Base-by-base conservation (phyloP, 2,888 invertebrate species). In the Pogonocherus hispidulus region DNA sequence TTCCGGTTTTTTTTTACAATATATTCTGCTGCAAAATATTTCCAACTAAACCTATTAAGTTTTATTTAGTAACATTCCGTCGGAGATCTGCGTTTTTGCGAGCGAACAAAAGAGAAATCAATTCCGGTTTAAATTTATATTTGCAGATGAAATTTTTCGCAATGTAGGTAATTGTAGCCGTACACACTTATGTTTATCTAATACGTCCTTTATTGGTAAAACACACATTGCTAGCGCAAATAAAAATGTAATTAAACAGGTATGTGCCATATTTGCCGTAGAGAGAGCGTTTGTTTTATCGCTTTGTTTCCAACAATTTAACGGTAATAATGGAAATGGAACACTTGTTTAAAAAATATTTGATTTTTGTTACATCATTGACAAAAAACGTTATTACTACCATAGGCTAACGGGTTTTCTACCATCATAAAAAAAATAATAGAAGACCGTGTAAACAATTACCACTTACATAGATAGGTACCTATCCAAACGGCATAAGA, bases 141-240 rank as follows among this genome's bases (percentile, higher is more conserved):
- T 41, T 14, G 4, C n/a, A 41, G 41, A 14, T n/a, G 41, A 14
- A 41, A 3, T 41, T 41, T 32, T 41, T 41, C 41, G 14, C 41
- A 41, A 41, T 41, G n/a, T 2, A 41, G n/a, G 9, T 41, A 14
- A 32, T 32, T 14, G 41, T 41, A n/a, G n/a, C 3, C n/a, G 14
- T 41, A 41, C 41, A 41, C 41, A 41, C 41, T 41, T 41, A 41
- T 41, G 14, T 41, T 41, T 41, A n/a, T 41, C 41, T 41, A 41
- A 41, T 41, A 41, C n/a, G 41, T 41, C n/a, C 41, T n/a, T 41
- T 41, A 41, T 41, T 41, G 41, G 41, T n/a, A 41, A 41, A 5
- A 41, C 41, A 41, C 14, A 41, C 41, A 41, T 4, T 14, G 41
- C n/a, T n/a, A 41, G 14, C 5, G 41, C 41, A 41, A 41, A 41